Base-by-base conservation (phyloP, 2,888 invertebrate genomes). In the Priocnemis perturbator region DNA sequence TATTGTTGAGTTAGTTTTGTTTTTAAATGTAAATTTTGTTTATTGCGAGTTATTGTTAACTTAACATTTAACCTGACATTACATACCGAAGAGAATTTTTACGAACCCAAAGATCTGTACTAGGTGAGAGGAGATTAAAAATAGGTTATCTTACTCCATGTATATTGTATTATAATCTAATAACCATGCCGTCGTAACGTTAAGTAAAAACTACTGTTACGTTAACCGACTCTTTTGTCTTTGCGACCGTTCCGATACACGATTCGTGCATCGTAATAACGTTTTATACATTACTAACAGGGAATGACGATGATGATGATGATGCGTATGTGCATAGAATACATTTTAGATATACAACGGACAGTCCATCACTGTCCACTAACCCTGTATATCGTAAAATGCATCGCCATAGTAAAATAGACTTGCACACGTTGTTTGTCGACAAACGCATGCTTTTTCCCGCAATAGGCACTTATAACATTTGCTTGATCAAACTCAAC, bases 401-500 rank as follows among this genome's bases (percentile, higher is more conserved):
- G 52, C 57, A 60, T 47, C 3, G n/a, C 15, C 23, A 3, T 5
- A 21, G 21, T 9, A 58, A 64, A 30, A 53, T 71, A 30, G 44
- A 59, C 44, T 48, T 58, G 26, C 26, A 50, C 11, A 17, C 50
- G 30, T 63, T 19, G 48, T 15, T 57, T 45, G 9, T 26, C 58
- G 64, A 65, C 66, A 58, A 69, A 57, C 62, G 76, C 76, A 76
- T 76, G 76, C 52, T 48, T 50, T 37, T 37, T 37, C 37, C 37
- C 1, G 11, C 37, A 37, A 37, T 11, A 37, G 37, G 37, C 37
- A 37, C 37, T 11, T 11, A 9, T 37, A 37, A 37, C 37, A 37
- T 11, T 37, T 68, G 69, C 50, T 67, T 64, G 73, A 60, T 64
- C 56, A 74, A 60, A 76, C 65, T 9, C 61, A 74, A 78, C 79